These are phyloP conservation scores for Papilio aristodemus DNA, from an alignment of 1,140 invertebrate species.

Conservation along the genomic window DNA sequence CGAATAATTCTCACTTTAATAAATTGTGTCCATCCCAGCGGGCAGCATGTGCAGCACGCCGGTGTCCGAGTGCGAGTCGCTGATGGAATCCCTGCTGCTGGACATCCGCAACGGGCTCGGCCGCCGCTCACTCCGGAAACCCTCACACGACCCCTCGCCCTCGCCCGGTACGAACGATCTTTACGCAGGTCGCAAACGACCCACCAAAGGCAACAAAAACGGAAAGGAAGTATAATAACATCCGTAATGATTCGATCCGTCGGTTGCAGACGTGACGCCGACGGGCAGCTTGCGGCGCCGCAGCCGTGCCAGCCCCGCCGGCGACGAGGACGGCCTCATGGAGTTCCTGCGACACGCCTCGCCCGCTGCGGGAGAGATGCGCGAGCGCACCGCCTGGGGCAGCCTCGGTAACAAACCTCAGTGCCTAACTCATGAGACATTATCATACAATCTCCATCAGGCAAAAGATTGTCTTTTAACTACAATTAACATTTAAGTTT, in stretches of 20 bases:
- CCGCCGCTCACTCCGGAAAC: conserved; percentile 55
- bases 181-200: neutral
- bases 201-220: too few species aligned
- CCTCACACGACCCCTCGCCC: conserved; percentile 65
- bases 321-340: conserved; percentile 92
- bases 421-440: too few species aligned
- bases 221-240: neutral
- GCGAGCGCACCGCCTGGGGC: conserved; percentile 92
- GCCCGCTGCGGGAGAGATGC: conserved; percentile 85
- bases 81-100: conserved; percentile 87
- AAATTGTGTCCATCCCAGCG: too few species aligned
- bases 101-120: conserved; percentile 86
- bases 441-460: too few species aligned
- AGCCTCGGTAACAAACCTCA: conserved; percentile 87
- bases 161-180: conserved; percentile 83
- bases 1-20: too few species aligned
- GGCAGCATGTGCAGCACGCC: conserved; percentile 86
- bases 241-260: conserved; percentile 24
- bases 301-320: conserved; percentile 89
- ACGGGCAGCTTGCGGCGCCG: conserved; percentile 91
- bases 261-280: conserved; percentile 88
- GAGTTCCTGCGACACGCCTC: conserved; percentile 89
- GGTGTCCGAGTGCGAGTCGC: conserved; percentile 87
- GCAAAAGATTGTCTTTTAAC: too few species aligned
- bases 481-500: neutral